Evolutionary conservation across 2,888 invertebrate species (phyloP).

Genomic region (Acanthosepion esculentum): DNA sequence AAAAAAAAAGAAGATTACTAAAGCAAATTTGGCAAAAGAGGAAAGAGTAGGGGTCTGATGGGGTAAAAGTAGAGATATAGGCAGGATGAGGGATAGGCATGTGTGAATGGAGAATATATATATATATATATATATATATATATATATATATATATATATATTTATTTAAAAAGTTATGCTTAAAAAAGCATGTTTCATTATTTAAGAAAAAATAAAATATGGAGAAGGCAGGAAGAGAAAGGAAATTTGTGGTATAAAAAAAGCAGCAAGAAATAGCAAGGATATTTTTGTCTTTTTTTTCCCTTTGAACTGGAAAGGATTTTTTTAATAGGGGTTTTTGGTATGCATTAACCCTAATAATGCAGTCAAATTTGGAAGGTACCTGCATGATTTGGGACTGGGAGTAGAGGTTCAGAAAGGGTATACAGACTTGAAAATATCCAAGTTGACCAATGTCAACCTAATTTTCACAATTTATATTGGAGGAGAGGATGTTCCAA

Average conservation of each 20-base stretch:
- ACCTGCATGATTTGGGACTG: neutral
- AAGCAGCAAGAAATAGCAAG: neutral
- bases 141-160: neutral
- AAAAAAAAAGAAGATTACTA: neutral
- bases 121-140: neutral
- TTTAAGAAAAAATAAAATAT: neutral
- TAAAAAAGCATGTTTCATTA: neutral
- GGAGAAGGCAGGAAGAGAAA: too few relatives aligned
- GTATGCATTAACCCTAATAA: slow-evolving; percentile 7
- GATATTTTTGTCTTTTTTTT: neutral
- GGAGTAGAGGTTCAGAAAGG: slow-evolving; percentile 24
- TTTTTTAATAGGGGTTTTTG: neutral
- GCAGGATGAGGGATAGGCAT: slow-evolving; percentile 40
- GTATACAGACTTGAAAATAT: slow-evolving; percentile 44
- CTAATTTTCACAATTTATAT: slow-evolving; percentile 37
- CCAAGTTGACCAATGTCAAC: neutral
- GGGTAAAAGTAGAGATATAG: neutral
- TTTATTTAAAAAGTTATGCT: too few relatives aligned
- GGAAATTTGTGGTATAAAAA: neutral
- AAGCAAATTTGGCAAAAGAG: neutral
- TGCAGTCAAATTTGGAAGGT: slow-evolving; percentile 13
- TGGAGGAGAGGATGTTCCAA: neutral
- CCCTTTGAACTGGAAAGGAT: neutral
- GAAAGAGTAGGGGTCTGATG: neutral
- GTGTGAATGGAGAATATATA: slow-evolving; percentile 1